Evolutionary conservation across 35 echinoderm and acorn worm species (phyloP).

Genomic region (Amphiura filiformis): DNA sequence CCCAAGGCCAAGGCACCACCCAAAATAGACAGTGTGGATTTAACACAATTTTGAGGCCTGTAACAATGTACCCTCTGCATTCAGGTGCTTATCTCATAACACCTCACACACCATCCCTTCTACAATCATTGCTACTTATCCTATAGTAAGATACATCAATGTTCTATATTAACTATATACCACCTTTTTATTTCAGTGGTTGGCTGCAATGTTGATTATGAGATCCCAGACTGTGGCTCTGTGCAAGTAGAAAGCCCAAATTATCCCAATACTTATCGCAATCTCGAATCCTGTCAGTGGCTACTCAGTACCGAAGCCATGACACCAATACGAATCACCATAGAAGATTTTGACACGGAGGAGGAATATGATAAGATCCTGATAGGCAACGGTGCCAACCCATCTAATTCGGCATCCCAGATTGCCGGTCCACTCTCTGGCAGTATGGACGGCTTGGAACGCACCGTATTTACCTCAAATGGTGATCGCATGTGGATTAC

Average conservation of each 20-base stretch:
- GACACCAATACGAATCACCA: constrained; percentile 59
- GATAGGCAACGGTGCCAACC: constrained; percentile 65
- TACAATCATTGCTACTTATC: no score
- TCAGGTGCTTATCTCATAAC: no score
- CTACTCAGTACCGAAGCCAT: constrained; percentile 38
- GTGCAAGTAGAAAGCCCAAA: constrained; percentile 55
- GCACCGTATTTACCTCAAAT: not conserved
- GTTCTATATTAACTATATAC: no score
- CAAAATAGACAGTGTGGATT: no score
- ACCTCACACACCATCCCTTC: no score
- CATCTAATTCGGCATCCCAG: constrained; percentile 25
- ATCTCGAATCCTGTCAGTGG: constrained; percentile 86
- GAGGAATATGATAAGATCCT: constrained; percentile 43
- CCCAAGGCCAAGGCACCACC: no score
- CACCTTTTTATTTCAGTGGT: constrained; percentile 31
- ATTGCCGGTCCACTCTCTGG: not conserved
- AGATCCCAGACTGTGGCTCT: constrained; percentile 9
- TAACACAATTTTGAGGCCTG: no score
- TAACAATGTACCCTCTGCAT: no score
- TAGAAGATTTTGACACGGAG: constrained; percentile 60
- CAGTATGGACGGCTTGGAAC: not conserved
- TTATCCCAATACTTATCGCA: constrained; percentile 76
- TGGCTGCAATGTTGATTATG: constrained; percentile 54
- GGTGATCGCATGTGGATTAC: constrained; percentile 10
- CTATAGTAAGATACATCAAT: no score